These are phyloP conservation scores for Zoroaster sp. DNA, from an alignment of 53 echinoderm and acorn worm genomes.

Conservation along the genomic window DNA sequence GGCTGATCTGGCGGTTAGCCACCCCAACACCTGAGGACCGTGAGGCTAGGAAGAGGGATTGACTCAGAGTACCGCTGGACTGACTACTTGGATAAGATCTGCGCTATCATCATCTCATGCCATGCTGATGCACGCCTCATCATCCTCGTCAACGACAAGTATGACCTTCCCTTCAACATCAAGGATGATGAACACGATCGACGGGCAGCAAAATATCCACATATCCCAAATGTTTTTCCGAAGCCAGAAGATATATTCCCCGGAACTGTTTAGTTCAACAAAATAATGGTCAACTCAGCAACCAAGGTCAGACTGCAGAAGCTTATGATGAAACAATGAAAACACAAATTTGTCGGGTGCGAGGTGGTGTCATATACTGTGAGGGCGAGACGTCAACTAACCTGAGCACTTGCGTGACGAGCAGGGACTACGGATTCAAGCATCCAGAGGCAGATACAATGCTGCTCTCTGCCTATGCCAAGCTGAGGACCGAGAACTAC, in stretches of 20 bases:
- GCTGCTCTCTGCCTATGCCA: conserved; percentile 38
- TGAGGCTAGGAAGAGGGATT: conserved; percentile 51
- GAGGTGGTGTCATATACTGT: conserved; percentile 45
- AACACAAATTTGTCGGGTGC: conserved; percentile 36
- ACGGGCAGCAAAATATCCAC: conserved; percentile 53
- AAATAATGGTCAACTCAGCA: conserved; percentile 46
- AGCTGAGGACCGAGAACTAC: not conserved
- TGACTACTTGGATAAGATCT: conserved; percentile 57
- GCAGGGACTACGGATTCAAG: conserved; percentile 50
- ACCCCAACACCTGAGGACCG: conserved; percentile 61
- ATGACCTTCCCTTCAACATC: conserved; percentile 56
- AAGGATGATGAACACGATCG: conserved; percentile 63
- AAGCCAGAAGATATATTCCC: conserved; percentile 42
- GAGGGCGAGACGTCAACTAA: conserved; percentile 50
- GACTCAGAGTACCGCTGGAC: conserved; percentile 26
- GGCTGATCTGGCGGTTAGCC: conserved; percentile 59
- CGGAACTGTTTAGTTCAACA: conserved; percentile 49
- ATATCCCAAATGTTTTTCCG: conserved; percentile 51
- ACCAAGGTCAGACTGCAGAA: conserved; percentile 64
- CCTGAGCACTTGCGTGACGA: conserved; percentile 44
- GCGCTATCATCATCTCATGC: conserved; percentile 38
- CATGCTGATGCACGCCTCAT: conserved; percentile 36
- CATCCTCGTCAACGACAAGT: conserved; percentile 39
- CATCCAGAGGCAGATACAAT: conserved; percentile 58
- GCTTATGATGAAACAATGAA: conserved; percentile 40